A percentile compares a stretch with the other conserved stretches of the same genome.
These are phyloP conservation scores for Zele albiditarsus DNA, from an alignment of 2,888 invertebrate species.

Conservation along the genomic window DNA sequence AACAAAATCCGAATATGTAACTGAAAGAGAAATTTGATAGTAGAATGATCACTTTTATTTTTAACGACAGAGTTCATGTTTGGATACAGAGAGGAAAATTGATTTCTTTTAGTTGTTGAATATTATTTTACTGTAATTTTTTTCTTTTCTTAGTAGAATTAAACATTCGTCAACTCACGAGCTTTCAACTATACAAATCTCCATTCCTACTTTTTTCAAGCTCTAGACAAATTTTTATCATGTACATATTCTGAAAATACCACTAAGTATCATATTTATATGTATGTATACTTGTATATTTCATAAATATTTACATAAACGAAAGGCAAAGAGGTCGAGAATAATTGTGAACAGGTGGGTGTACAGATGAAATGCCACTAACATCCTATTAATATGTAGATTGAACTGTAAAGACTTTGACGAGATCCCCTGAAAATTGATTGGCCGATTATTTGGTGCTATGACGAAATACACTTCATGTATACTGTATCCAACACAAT, in stretches of 20 bases:
- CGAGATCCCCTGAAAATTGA: constrained; percentile 67
- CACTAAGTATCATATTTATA: neutral
- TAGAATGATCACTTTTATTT: neutral
- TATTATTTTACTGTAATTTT: too few relatives aligned
- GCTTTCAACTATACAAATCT: too few relatives aligned
- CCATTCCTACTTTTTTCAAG: too few relatives aligned
- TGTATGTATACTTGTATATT: constrained; percentile 22
- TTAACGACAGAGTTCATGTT: neutral
- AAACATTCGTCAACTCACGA: too few relatives aligned
- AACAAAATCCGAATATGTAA: too few relatives aligned
- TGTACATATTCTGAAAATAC: too few relatives aligned
- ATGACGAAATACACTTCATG: constrained; percentile 44
- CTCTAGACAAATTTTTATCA: too few relatives aligned
- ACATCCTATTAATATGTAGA: constrained; percentile 72
- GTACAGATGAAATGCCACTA: constrained; percentile 70
- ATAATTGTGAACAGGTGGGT: constrained; percentile 44
- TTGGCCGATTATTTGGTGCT: constrained; percentile 71
- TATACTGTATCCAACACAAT: constrained; percentile 2
- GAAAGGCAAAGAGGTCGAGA: constrained; percentile 29
- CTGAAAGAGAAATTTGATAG: too few relatives aligned
- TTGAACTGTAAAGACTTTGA: constrained; percentile 69
- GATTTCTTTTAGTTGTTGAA: too few relatives aligned
- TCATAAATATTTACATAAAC: constrained; percentile 27
- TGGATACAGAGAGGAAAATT: too few relatives aligned
- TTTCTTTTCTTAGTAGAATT: too few relatives aligned